These are phyloP conservation scores for Eupithecia dodoneata DNA, from an alignment of 2,888 invertebrate species.

Conservation along the genomic window DNA sequence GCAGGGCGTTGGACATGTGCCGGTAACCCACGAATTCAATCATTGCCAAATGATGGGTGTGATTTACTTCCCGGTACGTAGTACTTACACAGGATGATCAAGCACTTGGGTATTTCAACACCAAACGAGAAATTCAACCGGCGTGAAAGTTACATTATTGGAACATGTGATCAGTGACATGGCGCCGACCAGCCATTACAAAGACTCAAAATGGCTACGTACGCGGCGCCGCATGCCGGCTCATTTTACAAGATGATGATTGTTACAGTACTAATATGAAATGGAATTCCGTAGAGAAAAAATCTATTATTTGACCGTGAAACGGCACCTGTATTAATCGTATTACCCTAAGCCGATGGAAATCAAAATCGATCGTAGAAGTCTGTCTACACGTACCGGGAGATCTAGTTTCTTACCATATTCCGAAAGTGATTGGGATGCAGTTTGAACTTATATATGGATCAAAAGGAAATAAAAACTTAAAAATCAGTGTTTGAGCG, in stretches of 20 bases:
- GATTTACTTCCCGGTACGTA: neutral
- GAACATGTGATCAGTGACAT: slow-evolving; percentile 74
- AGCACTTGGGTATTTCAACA: neutral
- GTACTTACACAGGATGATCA: neutral
- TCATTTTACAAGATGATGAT: neutral
- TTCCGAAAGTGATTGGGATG: slow-evolving; percentile 45
- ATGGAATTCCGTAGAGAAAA: neutral
- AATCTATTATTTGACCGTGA: neutral
- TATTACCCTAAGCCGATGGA: neutral
- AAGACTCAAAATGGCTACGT: slow-evolving; percentile 72
- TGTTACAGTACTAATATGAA: neutral
- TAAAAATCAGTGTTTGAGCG: neutral
- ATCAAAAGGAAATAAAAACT: slow-evolving; percentile 6
- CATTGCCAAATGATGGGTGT: neutral
- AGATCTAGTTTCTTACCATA: slow-evolving; percentile 48
- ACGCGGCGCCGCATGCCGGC: slow-evolving; percentile 63
- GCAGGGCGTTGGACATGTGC: slow-evolving; percentile 35
- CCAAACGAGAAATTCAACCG: slow-evolving; percentile 2
- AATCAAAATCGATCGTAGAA: slow-evolving; percentile 20
- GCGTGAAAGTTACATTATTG: slow-evolving; percentile 17
- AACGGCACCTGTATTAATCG: neutral
- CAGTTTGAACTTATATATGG: slow-evolving; percentile 32
- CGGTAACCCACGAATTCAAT: neutral
- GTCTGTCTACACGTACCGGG: neutral
- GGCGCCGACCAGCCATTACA: slow-evolving; percentile 70